Evolutionary conservation across 2,113 vertebrate species (phyloP), one percentile per base, ranked within the genome.

Genomic region (Pimephales promelas): DNA sequence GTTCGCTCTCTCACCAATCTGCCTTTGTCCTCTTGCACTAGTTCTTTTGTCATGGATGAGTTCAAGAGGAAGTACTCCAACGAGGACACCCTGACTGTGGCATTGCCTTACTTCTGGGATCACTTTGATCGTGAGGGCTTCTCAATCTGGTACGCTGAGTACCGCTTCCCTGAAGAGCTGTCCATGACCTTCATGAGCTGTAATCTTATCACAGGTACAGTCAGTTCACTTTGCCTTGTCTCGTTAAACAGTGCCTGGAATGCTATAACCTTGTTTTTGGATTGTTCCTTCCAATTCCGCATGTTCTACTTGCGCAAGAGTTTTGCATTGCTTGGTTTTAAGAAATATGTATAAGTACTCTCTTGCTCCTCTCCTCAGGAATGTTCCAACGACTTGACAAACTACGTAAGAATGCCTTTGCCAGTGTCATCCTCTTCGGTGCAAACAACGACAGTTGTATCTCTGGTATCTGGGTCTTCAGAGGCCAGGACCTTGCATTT

Each of bases 11-110:
- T 81, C 20, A 70, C 56, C 28, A 28, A 13, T 56, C 10, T 45
- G 4, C 18, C 16, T 24, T 64, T 66, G 49, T 74, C 54, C 1
- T 49, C 49, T 74, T 83, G 11, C 22, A 0, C 52, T 40, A 98
- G 97, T 64, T 0, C 95, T n/a, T 98, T 98, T 82, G 87, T 96
- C 82, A 85, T 98, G 92, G 96, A 97, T 6, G 97, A 98, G 82
- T 98, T 97, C 88, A 98, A 98, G 94, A 95, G 96, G 66, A 97
- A 96, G 81, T 98, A 97, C 87, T 98, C 96, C 81, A 98, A 98
- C 0, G 96, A 98, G 90, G 96, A 97, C 90, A 98, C 97, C 0
- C 72, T 95, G 59, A 89, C 88, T 0, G 97, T 97, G 84, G 97
- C 97, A 0, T n/a, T 98, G 82, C 97, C 97, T 0, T 90, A 97